Evolutionary conservation across 2,113 vertebrate genomes (phyloP).

Genomic region (Argyrosomus japonicus): DNA sequence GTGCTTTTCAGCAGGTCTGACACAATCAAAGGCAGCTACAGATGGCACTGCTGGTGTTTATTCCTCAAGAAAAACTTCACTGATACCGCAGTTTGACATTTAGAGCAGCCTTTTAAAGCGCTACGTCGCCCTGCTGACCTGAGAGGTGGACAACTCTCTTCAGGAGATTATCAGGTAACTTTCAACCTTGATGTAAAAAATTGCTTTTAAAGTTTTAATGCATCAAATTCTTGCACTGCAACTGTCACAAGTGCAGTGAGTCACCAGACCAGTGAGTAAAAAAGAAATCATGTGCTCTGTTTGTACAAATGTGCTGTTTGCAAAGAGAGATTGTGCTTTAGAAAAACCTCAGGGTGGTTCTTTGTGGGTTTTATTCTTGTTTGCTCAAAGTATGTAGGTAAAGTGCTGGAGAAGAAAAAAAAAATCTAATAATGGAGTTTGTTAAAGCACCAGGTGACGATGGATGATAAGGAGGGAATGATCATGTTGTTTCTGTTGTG

Average conservation of each 20-base stretch:
- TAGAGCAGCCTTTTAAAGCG: neutral
- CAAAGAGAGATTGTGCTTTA: neutral
- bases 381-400: neutral
- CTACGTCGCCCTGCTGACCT: neutral
- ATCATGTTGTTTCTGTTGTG: neutral
- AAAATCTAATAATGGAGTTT: neutral
- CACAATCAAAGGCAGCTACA: neutral
- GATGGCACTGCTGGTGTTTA: neutral
- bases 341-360: neutral
- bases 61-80: neutral
- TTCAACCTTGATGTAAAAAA: neutral
- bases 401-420: neutral
- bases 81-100: too few species aligned
- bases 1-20: neutral
- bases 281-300: slow-evolving; percentile 5
- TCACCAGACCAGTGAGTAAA: neutral
- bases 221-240: neutral
- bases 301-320: slow-evolving; percentile 28
- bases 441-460: neutral
- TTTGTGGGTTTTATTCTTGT: neutral
- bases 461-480: neutral
- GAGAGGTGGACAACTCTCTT: neutral
- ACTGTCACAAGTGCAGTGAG: neutral
- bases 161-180: neutral
- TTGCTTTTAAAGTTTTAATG: neutral